A percentile compares a stretch with the other conserved stretches of the same genome.
phyloP scores from a whole-genome alignment of 1,140 invertebrate genomes.

The Drosophila rufa region DNA sequence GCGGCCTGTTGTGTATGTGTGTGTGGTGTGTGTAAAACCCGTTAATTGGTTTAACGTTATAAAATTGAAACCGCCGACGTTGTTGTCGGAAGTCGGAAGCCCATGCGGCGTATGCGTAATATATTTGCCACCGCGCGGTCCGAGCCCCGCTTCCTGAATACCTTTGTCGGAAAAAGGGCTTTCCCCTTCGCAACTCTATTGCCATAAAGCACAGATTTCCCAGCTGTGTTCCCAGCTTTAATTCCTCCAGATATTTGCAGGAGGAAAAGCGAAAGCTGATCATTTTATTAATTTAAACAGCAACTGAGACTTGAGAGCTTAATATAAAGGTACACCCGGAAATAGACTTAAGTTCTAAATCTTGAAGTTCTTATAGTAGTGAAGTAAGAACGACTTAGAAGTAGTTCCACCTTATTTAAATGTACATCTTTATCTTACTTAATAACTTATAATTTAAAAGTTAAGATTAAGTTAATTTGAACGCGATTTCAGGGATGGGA shows the following conservation, averaged over 20 bases:
- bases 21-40: slow-evolving; percentile 47
- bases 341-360: too few relatives aligned
- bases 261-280: too few relatives aligned
- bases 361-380: too few relatives aligned
- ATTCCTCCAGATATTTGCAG: slow-evolving; percentile 5
- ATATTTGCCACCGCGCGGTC: slow-evolving; percentile 34
- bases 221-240: slow-evolving; percentile 11
- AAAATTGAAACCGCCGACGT: slow-evolving; percentile 71
- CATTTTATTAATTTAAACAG: too few relatives aligned
- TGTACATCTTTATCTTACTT: too few relatives aligned
- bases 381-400: too few relatives aligned
- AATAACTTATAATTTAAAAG: background rate
- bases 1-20: slow-evolving; percentile 5
- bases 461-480: background rate
- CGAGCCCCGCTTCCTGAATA: background rate
- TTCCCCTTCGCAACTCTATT: background rate
- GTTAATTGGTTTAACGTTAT: slow-evolving; percentile 82
- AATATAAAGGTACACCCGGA: too few relatives aligned
- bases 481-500: slow-evolving; percentile 2
- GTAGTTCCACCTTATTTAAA: too few relatives aligned
- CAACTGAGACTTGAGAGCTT: too few relatives aligned
- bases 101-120: slow-evolving; percentile 69
- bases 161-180: background rate
- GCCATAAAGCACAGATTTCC: background rate
- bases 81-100: slow-evolving; percentile 58